Conservation (phyloP, 53 echinoderm and acorn worm genomes). For the Paelopatides confundens region DNA sequence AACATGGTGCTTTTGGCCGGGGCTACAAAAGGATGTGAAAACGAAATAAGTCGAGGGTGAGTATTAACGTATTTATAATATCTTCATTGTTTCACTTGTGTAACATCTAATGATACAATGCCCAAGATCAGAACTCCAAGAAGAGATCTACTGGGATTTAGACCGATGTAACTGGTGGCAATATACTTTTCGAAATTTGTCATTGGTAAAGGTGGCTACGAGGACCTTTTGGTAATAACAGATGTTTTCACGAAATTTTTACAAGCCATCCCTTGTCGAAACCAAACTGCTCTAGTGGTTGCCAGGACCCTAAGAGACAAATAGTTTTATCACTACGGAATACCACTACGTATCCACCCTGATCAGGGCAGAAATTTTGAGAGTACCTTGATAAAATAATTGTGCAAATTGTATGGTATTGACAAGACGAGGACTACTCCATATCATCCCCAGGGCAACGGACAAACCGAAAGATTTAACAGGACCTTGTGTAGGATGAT, state of each 20-base stretch:
- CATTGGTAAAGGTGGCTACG: too few species aligned
- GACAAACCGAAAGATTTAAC: conserved; percentile 73
- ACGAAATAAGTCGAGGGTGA: too few species aligned
- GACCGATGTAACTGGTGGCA: too few species aligned
- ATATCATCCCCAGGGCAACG: conserved; percentile 68
- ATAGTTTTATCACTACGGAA: background rate
- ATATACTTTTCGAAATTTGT: too few species aligned
- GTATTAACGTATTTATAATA: too few species aligned
- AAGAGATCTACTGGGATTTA: too few species aligned
- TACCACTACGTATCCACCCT: background rate
- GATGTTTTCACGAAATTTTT: conserved; percentile 68
- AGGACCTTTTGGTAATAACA: conserved; percentile 66
- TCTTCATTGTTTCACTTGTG: too few species aligned
- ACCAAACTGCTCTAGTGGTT: background rate
- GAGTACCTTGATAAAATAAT: conserved; percentile 3
- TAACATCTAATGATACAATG: too few species aligned
- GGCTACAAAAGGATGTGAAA: too few species aligned
- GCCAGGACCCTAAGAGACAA: background rate
- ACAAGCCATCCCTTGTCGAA: conserved; percentile 1
- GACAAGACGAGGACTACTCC: conserved; percentile 63
- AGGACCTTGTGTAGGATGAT: too few species aligned
- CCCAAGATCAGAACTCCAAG: too few species aligned
- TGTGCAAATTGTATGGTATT: conserved; percentile 64
- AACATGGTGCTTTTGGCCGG: too few species aligned
- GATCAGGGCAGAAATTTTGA: background rate